Conservation (phyloP, 2,113 vertebrate genomes). For the Sapayoa aenigma region DNA sequence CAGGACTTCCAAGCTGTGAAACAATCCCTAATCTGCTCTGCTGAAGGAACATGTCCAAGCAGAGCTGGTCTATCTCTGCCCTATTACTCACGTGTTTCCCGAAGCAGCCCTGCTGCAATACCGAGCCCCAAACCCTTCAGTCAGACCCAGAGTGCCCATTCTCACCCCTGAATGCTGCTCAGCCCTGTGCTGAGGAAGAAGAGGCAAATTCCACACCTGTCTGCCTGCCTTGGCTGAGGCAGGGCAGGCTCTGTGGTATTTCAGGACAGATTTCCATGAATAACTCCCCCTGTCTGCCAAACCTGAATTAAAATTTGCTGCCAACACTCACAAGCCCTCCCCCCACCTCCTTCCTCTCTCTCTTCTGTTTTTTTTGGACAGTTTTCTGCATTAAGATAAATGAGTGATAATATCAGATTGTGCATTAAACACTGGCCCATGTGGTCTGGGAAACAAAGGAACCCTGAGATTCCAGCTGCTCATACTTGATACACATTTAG, state of each 20-base stretch:
- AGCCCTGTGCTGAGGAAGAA: neutral
- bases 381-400: constrained; percentile 15
- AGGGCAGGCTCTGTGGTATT: neutral
- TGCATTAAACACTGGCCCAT: neutral
- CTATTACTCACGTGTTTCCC: neutral
- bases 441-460: neutral
- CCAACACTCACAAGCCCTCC: neutral
- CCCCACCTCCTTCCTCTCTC: neutral
- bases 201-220: neutral
- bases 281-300: neutral
- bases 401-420: neutral
- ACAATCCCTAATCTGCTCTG: neutral
- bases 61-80: neutral
- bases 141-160: neutral
- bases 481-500: neutral
- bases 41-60: neutral
- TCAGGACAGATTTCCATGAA: neutral
- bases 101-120: neutral
- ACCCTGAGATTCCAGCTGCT: neutral
- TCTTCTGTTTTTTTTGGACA: neutral
- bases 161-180: neutral
- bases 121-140: neutral
- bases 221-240: neutral
- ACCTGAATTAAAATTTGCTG: constrained; percentile 13
- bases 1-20: neutral